Evolutionary conservation across 2,888 invertebrate species (phyloP), one percentile per base, ranked within the genome.

Genomic region (Diarsia rubi): DNA sequence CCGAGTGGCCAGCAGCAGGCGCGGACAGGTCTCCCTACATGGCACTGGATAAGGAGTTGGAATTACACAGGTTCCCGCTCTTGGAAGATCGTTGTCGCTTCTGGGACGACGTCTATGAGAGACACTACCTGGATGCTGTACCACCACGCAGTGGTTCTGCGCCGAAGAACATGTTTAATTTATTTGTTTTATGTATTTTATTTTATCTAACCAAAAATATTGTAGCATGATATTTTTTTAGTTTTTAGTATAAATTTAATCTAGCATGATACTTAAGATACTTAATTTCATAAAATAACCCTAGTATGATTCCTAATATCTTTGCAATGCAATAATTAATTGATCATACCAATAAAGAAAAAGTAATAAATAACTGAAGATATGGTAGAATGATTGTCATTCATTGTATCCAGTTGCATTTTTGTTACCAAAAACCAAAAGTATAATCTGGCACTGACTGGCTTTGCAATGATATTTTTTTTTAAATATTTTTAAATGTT

Each of bases 31-130:
- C 85, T 14, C 92, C 91, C 1, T 88, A 92, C 83, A 93, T 93
- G 93, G 89, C 87, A 0, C 74, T 94, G n/a, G 85, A 85, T 19
- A 78, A 67, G 12, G 63, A 72, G n/a, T 47, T 91, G 54, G 75
- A 88, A 75, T 84, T 92, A 69, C 88, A 80, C 12, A 86, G 78
- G 5, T 74, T 86, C 27, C 27, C 57, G 5, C 77, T 91, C 49
- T 79, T 91, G 12, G 79, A 83, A 44, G 72, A 78, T 0, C 89
- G 91, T 19, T 63, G 79, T 24, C 73, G 73, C 21, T 89, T 94
- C 75, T 93, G 93, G 93, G 90, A 93, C 54, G 70, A 78, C 19
- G 89, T 93, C 52, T 93, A 93, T 82, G 75, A 84, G 8, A 86
- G 88, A 63, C 71, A 92, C 80, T 92, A 92, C 69, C 85, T 88